Conservation (phyloP, 2,797 vertebrate species). For the Toxotes lorentzi region DNA sequence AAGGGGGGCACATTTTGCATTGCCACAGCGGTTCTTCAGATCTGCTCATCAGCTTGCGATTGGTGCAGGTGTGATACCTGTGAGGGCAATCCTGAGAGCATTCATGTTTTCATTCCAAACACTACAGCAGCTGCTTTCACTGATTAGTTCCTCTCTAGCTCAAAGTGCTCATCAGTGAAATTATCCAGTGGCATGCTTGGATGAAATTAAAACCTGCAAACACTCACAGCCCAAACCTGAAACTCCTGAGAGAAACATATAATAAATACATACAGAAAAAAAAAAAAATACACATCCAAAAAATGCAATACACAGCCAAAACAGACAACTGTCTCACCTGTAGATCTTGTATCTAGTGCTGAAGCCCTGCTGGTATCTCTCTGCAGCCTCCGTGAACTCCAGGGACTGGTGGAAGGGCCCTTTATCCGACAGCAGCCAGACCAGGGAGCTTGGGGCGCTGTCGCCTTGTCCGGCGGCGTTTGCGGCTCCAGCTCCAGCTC, state of each 20-base stretch:
- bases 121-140: constrained; percentile 59
- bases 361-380: constrained; percentile 95
- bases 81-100: constrained; percentile 48
- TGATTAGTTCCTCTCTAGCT: constrained; percentile 62
- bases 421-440: constrained; percentile 97
- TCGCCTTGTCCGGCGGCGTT: constrained; percentile 68
- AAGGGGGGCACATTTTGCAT: constrained; percentile 29
- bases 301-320: neutral
- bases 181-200: constrained; percentile 31
- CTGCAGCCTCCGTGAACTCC: constrained; percentile 97
- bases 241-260: neutral
- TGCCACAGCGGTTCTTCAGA: constrained; percentile 40
- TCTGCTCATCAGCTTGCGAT: constrained; percentile 56
- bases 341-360: constrained; percentile 98
- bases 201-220: constrained; percentile 30
- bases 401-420: constrained; percentile 95
- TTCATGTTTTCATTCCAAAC: constrained; percentile 52
- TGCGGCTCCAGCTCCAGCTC: constrained; percentile 76
- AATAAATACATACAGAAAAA: neutral
- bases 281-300: too few relatives aligned
- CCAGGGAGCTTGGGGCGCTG: constrained; percentile 89
- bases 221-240: constrained; percentile 4
- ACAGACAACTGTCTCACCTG: constrained; percentile 85
- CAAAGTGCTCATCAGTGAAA: constrained; percentile 62
- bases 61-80: constrained; percentile 70